Conservation (phyloP, 2,113 vertebrate species). For the Amblyopsis rosae region DNA sequence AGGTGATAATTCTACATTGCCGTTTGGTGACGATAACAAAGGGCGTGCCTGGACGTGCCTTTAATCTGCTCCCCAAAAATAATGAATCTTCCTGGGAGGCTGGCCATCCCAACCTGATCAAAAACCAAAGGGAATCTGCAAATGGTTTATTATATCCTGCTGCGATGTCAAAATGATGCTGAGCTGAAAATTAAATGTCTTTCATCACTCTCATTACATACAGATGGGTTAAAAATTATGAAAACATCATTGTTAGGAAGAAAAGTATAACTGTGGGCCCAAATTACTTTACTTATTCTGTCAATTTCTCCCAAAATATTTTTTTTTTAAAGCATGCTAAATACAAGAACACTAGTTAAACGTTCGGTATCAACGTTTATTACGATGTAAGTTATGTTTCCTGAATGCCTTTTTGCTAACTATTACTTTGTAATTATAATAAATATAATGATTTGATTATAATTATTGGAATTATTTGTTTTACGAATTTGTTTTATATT, state of each 20-base stretch:
- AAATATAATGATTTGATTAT: too few relatives aligned
- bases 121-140: conserved; percentile 65
- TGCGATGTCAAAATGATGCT: conserved; percentile 69
- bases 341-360: too few relatives aligned
- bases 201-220: conserved; percentile 55
- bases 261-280: neutral
- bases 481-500: too few relatives aligned
- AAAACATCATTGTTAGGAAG: conserved; percentile 27
- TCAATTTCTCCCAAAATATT: too few relatives aligned
- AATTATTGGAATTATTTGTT: too few relatives aligned
- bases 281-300: too few relatives aligned
- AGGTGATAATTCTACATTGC: conserved; percentile 71
- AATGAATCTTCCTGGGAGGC: conserved; percentile 57
- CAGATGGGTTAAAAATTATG: conserved; percentile 39
- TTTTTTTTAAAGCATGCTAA: too few relatives aligned
- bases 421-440: too few relatives aligned
- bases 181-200: conserved; percentile 73
- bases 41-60: conserved; percentile 64
- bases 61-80: conserved; percentile 62
- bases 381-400: too few relatives aligned
- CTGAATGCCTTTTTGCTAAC: too few relatives aligned
- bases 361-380: too few relatives aligned
- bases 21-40: conserved; percentile 58
- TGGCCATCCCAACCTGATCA: conserved; percentile 63
- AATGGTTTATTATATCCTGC: conserved; percentile 72